Conservation (phyloP, 2,797 vertebrate genomes). For the Borostomias antarcticus region DNA sequence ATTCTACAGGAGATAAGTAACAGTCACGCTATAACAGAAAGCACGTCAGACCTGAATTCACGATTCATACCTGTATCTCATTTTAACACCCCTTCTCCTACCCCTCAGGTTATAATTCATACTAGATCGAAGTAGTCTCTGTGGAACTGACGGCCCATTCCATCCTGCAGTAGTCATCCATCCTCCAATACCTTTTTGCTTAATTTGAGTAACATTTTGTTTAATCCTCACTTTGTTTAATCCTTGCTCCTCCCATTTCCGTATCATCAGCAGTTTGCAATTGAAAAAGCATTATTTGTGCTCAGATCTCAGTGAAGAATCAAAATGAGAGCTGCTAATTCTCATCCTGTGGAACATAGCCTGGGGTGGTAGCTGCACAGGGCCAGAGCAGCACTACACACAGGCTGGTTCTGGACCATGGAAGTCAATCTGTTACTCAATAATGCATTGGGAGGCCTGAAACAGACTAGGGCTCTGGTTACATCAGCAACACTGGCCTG, state of each 20-base stretch:
- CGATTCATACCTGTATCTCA: too few species aligned
- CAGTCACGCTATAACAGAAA: not conserved
- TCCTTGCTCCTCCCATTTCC: not conserved
- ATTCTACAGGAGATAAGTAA: slow-evolving; percentile 7
- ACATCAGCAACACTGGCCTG: slow-evolving; percentile 47
- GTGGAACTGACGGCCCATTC: too few species aligned
- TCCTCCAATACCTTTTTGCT: too few species aligned
- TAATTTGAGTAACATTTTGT: not conserved
- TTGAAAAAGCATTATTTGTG: not conserved
- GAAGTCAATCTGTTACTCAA: slow-evolving; percentile 57
- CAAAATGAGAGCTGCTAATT: slow-evolving; percentile 36
- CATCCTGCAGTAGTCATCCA: too few species aligned
- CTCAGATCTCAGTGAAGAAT: not conserved
- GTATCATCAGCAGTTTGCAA: not conserved
- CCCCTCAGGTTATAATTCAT: too few species aligned
- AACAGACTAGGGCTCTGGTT: slow-evolving; percentile 60
- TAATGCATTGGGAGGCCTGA: slow-evolving; percentile 58
- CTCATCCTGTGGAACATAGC: slow-evolving; percentile 37
- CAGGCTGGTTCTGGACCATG: slow-evolving; percentile 38
- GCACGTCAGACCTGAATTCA: not conserved
- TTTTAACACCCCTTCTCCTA: too few species aligned
- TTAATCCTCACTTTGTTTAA: not conserved
- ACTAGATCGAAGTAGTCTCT: too few species aligned
- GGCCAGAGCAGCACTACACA: slow-evolving; percentile 23
- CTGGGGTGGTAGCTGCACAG: slow-evolving; percentile 37